Percentiles rank a stretch among this genome's conserved stretches.
Evolutionary conservation across 2,797 vertebrate genomes (phyloP).

Genomic region (Toxotes lorentzi): DNA sequence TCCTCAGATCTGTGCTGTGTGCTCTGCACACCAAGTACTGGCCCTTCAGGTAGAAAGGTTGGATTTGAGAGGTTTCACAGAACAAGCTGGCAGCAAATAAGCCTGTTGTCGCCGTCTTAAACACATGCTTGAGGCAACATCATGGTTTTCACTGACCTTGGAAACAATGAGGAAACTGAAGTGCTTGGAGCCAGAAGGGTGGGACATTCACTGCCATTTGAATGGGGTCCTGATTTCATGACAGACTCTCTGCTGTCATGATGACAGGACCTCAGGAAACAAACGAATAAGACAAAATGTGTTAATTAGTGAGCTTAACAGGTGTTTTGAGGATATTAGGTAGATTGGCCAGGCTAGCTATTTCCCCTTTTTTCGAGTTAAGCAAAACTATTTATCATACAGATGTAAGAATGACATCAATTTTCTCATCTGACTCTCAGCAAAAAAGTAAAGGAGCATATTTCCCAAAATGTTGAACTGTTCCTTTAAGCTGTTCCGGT

Average conservation of each 20-base stretch:
- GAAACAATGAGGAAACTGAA: background rate
- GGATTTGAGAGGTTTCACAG: constrained; percentile 58
- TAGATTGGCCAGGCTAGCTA: background rate
- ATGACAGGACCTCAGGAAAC: background rate
- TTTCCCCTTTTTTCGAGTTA: background rate
- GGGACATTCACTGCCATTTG: background rate
- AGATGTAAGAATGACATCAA: background rate
- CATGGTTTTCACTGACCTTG: constrained; percentile 59
- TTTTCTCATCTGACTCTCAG: background rate
- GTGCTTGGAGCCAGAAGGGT: background rate
- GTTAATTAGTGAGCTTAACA: background rate
- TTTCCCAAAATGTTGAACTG: background rate
- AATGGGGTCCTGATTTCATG: background rate
- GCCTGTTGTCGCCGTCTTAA: constrained; percentile 35
- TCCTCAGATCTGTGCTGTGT: constrained; percentile 50
- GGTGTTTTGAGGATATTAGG: background rate
- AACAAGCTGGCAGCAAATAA: constrained; percentile 63
- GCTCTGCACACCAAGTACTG: constrained; percentile 67
- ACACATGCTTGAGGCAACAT: constrained; percentile 28
- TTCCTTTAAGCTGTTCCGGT: background rate
- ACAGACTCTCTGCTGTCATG: too few relatives aligned
- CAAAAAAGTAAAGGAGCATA: background rate
- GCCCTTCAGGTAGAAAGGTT: constrained; percentile 60
- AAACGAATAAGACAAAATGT: background rate
- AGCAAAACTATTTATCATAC: background rate